Evolutionary conservation across 2,888 invertebrate species (phyloP).

Genomic region (Limnephilus rhombicus): DNA sequence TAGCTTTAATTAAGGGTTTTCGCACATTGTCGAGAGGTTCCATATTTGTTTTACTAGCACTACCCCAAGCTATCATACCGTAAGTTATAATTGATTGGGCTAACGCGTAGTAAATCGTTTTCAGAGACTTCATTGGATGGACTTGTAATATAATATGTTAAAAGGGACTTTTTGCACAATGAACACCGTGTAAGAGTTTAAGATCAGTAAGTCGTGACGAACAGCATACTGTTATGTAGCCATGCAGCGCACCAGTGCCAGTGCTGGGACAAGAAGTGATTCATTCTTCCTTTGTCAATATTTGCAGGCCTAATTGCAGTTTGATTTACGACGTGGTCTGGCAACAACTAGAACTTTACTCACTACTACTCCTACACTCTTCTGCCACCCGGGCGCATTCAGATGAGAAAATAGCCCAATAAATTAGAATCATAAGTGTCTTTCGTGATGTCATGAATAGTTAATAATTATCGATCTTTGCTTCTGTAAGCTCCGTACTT

Average conservation of each 20-base stretch:
- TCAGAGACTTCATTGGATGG: too few species aligned
- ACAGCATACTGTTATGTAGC: background rate
- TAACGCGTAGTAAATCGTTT: too few species aligned
- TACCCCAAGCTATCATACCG: too few species aligned
- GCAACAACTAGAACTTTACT: constrained; percentile 15
- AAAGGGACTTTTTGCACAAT: background rate
- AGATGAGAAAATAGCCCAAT: background rate
- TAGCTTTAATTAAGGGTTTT: too few species aligned
- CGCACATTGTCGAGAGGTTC: too few species aligned
- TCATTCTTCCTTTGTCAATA: constrained; percentile 39
- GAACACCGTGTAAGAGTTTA: background rate
- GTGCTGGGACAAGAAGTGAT: constrained; percentile 28
- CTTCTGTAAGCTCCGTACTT: background rate
- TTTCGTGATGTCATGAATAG: constrained; percentile 2
- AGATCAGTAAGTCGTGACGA: constrained; percentile 12
- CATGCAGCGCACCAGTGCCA: background rate
- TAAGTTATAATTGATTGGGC: too few species aligned
- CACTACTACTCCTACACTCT: background rate
- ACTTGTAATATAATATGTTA: background rate
- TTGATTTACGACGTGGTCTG: constrained; percentile 37
- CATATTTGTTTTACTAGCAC: too few species aligned
- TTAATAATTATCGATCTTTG: background rate
- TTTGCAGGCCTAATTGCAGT: constrained; percentile 32
- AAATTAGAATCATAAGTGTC: background rate
- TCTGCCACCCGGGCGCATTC: background rate